A percentile compares a stretch with the other conserved stretches of the same genome.
phyloP scores from a whole-genome alignment of 2,113 vertebrate genomes.

The Crotalus tigris region DNA sequence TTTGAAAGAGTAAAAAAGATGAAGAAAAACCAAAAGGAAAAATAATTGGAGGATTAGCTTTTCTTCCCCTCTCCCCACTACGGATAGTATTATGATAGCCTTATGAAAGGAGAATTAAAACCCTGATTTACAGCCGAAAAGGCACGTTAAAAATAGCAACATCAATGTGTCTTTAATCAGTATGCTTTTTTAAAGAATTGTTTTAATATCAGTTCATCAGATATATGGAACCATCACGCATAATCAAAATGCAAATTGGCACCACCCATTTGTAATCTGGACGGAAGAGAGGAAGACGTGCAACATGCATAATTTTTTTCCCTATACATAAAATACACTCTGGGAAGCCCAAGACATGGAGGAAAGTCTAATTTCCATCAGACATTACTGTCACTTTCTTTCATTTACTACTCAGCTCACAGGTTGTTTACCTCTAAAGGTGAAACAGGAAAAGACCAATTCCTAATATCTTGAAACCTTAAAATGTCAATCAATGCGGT shows the following conservation, averaged over 20 bases:
- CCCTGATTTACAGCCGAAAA: slow-evolving; percentile 49
- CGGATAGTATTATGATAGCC: slow-evolving; percentile 5
- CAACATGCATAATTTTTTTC: slow-evolving; percentile 2
- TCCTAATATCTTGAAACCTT: neutral
- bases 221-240: slow-evolving; percentile 54
- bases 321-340: slow-evolving; percentile 16
- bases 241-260: slow-evolving; percentile 65
- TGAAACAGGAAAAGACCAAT: neutral
- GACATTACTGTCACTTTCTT: neutral
- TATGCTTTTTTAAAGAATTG: slow-evolving; percentile 51
- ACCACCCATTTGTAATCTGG: slow-evolving; percentile 50
- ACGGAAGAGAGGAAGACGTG: slow-evolving; percentile 9
- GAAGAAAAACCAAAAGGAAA: slow-evolving; percentile 9
- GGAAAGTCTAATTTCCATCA: neutral
- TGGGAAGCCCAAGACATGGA: slow-evolving; percentile 7
- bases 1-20: slow-evolving; percentile 17
- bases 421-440: neutral
- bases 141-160: slow-evolving; percentile 61
- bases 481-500: neutral
- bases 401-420: no score
- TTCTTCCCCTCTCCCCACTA: neutral
- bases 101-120: slow-evolving; percentile 36
- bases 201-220: slow-evolving; percentile 63
- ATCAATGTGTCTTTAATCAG: slow-evolving; percentile 58
- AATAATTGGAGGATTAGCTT: neutral